Evolutionary conservation across 2,113 vertebrate species (phyloP).

Genomic region (Cnemophilus loriae): DNA sequence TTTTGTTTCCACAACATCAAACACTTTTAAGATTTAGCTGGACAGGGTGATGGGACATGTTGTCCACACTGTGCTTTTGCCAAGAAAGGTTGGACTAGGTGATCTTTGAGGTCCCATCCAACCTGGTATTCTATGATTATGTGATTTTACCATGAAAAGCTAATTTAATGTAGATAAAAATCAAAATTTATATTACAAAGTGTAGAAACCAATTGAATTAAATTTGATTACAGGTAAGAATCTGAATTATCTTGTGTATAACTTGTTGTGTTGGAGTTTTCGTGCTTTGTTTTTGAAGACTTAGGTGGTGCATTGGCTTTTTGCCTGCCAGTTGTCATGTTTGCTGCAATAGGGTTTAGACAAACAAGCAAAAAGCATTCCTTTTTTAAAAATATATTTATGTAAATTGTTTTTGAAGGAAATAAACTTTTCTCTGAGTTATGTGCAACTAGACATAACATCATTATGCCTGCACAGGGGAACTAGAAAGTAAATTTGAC

Average conservation of each 20-base stretch:
- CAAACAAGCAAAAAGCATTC: not conserved
- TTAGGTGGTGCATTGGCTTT: not conserved
- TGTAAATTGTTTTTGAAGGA: not conserved
- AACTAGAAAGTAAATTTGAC: not conserved
- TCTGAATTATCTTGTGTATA: not conserved
- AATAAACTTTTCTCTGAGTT: not conserved
- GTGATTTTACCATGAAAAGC: not conserved
- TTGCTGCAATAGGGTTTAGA: not conserved
- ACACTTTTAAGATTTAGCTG: not conserved
- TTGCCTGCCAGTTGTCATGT: not conserved
- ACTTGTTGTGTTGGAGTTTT: not conserved
- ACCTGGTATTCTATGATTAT: not conserved
- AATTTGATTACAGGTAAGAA: not conserved
- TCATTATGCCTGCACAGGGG: not conserved
- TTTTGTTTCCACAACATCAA: not conserved
- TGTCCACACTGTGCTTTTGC: not conserved
- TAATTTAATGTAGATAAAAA: not conserved
- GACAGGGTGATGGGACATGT: not conserved
- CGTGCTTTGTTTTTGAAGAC: not conserved
- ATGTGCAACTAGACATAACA: not conserved
- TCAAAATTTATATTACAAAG: not conserved
- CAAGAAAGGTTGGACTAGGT: not conserved
- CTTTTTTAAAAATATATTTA: not conserved
- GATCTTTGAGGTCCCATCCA: not conserved
- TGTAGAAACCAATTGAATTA: not conserved